phyloP scores from a whole-genome alignment of 2,797 vertebrate genomes.

The Alauda arvensis region DNA sequence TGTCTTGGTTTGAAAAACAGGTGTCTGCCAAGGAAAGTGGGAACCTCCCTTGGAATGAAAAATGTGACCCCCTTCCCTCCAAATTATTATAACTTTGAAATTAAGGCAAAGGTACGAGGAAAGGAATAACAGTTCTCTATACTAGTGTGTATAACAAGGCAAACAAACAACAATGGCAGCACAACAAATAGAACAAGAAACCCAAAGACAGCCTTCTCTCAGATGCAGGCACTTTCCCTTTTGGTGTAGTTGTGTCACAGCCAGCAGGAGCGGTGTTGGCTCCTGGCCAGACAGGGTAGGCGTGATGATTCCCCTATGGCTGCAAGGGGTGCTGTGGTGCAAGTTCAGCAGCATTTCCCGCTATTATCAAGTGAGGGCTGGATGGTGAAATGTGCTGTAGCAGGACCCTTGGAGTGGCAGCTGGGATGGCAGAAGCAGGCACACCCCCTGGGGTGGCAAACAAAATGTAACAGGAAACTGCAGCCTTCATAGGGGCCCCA shows the following conservation, averaged over 20 bases:
- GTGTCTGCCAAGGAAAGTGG: background rate
- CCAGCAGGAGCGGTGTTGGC: background rate
- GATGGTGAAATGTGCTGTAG: background rate
- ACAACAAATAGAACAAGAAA: too few species aligned
- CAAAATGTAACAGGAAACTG: background rate
- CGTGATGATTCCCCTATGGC: accelerated
- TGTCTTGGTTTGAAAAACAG: background rate
- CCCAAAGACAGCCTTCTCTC: too few species aligned
- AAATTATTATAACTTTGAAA: background rate
- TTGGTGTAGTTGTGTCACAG: accelerated
- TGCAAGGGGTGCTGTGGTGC: background rate
- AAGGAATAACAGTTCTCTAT: background rate
- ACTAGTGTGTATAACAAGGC: background rate
- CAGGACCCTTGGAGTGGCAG: too few species aligned
- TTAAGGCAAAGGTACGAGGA: background rate
- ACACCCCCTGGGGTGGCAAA: background rate
- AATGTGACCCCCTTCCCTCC: background rate
- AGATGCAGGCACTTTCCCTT: background rate
- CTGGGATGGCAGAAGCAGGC: background rate
- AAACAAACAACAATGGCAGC: background rate
- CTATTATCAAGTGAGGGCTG: background rate
- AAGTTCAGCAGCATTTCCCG: accelerated
- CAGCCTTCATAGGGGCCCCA: accelerated
- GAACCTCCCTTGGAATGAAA: background rate
- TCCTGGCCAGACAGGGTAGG: background rate